Evolutionary conservation across 2,888 invertebrate species (phyloP).

Genomic region (Rotaria sp.): DNA sequence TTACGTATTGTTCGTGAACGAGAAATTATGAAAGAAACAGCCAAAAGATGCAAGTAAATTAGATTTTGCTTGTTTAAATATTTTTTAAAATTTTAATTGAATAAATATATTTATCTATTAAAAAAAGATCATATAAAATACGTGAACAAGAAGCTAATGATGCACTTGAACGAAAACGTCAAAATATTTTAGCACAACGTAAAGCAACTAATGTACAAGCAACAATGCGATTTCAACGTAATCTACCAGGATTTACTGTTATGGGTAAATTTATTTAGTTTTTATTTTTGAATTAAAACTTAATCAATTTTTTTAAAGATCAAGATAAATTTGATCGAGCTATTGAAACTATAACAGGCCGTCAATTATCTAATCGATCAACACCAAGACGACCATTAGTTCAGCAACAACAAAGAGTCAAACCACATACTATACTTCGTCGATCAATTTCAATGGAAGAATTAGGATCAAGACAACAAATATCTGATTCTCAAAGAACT

Average conservation of each 20-base stretch:
- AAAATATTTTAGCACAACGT: slow-evolving; percentile 7
- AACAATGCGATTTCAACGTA: slow-evolving; percentile 21
- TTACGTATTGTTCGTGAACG: slow-evolving; percentile 27
- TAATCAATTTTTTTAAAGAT: neutral
- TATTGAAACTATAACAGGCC: neutral
- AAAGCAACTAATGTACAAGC: slow-evolving; percentile 27
- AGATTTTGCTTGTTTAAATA: no score
- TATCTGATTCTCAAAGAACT: neutral
- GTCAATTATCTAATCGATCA: neutral
- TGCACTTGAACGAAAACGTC: slow-evolving; percentile 1
- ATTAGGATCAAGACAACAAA: neutral
- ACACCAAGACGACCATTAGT: neutral
- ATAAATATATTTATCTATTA: neutral
- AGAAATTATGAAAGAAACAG: slow-evolving; percentile 30
- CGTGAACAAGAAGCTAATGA: slow-evolving; percentile 27
- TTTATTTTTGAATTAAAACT: neutral
- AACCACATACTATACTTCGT: neutral
- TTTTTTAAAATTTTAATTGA: neutral
- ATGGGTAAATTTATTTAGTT: neutral
- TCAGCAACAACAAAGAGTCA: neutral
- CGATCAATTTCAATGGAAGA: slow-evolving; percentile 26
- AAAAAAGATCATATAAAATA: neutral
- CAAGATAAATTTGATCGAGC: slow-evolving; percentile 4
- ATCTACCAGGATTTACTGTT: slow-evolving; percentile 9
- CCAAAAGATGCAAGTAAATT: neutral